A percentile compares a stretch with the other conserved stretches of the same genome.
Conservation (phyloP, 1,140 invertebrate species). For the Eueides isabella region DNA sequence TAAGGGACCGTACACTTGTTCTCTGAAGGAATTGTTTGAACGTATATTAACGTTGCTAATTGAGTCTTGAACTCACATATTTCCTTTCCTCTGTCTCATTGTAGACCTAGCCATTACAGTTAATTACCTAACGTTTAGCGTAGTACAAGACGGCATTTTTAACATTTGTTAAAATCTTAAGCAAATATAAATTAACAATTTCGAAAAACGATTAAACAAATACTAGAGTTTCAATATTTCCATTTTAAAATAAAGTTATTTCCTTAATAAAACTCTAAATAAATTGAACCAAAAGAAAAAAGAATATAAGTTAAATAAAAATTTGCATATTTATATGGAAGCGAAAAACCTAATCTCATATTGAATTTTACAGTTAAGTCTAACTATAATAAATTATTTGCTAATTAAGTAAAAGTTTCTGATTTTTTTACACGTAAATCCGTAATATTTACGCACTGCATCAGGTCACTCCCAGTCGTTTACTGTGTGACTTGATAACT, state of each 20-base stretch:
- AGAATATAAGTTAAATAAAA: too few species aligned
- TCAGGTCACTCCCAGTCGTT: too few species aligned
- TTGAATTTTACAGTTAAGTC: not conserved
- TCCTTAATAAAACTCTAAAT: too few species aligned
- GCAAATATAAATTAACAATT: not conserved
- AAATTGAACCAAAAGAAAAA: too few species aligned
- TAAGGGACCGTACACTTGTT: too few species aligned
- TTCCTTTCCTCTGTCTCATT: conserved; percentile 1
- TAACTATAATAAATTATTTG: not conserved
- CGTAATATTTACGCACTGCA: not conserved
- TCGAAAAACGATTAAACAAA: too few species aligned
- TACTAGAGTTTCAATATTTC: too few species aligned
- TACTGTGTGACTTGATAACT: too few species aligned
- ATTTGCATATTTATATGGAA: too few species aligned
- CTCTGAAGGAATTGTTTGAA: not conserved
- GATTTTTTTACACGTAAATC: not conserved
- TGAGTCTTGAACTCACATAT: not conserved
- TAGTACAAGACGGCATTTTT: not conserved
- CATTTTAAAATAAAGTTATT: too few species aligned
- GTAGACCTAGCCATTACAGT: not conserved
- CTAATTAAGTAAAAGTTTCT: not conserved
- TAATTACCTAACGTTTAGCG: not conserved
- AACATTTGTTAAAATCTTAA: not conserved
- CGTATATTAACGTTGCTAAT: not conserved
- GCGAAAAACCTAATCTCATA: too few species aligned